phyloP scores from a whole-genome alignment of 1,140 invertebrate genomes.

The Magallana angulata region DNA sequence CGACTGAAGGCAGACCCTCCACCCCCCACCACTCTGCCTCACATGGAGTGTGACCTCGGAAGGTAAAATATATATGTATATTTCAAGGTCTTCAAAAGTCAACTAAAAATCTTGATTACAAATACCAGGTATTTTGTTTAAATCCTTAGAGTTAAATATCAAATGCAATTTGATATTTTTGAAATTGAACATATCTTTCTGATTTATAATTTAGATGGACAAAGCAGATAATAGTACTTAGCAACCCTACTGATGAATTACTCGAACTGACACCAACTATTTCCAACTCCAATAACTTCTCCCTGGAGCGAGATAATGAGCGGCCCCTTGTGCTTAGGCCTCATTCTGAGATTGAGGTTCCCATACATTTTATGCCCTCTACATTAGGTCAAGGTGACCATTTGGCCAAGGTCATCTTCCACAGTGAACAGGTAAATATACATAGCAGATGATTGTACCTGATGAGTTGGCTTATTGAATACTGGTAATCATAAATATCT shows the following conservation, averaged over 20 bases:
- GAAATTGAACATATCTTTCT: not conserved
- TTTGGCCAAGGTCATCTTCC: constrained; percentile 73
- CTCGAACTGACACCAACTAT: constrained; percentile 73
- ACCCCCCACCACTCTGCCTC: constrained; percentile 69
- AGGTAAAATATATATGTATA: constrained; percentile 61
- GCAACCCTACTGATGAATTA: constrained; percentile 77
- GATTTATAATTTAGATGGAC: constrained; percentile 70
- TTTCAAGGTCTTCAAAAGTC: not conserved
- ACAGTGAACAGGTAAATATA: constrained; percentile 74
- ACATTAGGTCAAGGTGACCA: constrained; percentile 75
- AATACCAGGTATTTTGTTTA: too few species aligned
- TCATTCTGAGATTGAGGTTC: constrained; percentile 68
- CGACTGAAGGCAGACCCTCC: constrained; percentile 73
- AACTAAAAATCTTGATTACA: too few species aligned
- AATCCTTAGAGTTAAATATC: too few species aligned
- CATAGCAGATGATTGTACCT: too few species aligned
- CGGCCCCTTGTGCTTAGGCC: constrained; percentile 69
- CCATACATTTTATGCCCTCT: constrained; percentile 78
- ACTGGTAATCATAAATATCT: too few species aligned
- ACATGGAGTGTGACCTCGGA: constrained; percentile 78
- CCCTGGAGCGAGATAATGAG: constrained; percentile 73
- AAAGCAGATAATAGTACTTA: constrained; percentile 71
- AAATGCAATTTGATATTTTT: not conserved
- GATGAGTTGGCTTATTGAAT: too few species aligned
- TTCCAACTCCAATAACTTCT: constrained; percentile 78